Conservation (phyloP, 2,113 vertebrate genomes). For the Antennarius striatus region DNA sequence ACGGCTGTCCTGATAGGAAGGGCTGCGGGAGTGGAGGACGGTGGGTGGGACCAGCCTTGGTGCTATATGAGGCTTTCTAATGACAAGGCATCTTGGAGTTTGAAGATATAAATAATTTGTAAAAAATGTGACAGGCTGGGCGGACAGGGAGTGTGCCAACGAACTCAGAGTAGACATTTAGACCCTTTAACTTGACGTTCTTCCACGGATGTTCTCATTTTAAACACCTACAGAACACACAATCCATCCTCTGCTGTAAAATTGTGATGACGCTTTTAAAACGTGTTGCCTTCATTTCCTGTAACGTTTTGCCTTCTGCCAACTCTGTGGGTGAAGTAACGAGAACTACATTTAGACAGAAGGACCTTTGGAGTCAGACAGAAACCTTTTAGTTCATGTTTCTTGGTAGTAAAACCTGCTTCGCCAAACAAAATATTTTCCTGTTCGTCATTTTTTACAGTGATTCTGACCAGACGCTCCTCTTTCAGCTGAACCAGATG, state of each 20-base stretch:
- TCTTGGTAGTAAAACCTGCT: too few relatives aligned
- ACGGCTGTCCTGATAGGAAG: conserved; percentile 15
- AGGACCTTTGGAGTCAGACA: background rate
- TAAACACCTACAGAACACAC: conserved; percentile 18
- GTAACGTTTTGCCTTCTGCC: conserved; percentile 26
- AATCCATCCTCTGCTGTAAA: conserved; percentile 24
- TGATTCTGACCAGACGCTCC: too few relatives aligned
- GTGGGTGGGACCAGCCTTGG: conserved; percentile 43
- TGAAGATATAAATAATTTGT: conserved; percentile 30
- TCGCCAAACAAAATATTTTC: too few relatives aligned
- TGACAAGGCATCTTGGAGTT: conserved; percentile 68
- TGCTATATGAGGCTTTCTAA: conserved; percentile 65
- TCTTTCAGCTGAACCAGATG: too few relatives aligned
- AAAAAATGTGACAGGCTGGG: conserved; percentile 55
- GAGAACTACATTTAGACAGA: conserved; percentile 23
- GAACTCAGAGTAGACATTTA: conserved; percentile 30
- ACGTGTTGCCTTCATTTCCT: too few relatives aligned
- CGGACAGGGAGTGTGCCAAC: conserved; percentile 20
- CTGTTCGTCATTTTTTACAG: too few relatives aligned
- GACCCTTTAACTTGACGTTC: conserved; percentile 21
- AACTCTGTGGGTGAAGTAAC: conserved; percentile 29
- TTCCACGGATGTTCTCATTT: conserved; percentile 46
- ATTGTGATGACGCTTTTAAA: conserved; percentile 7
- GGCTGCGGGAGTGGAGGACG: conserved; percentile 39
- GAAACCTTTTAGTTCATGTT: too few relatives aligned